Base-by-base conservation (phyloP, 2,113 vertebrate species). In the Poecilia latipinna region DNA sequence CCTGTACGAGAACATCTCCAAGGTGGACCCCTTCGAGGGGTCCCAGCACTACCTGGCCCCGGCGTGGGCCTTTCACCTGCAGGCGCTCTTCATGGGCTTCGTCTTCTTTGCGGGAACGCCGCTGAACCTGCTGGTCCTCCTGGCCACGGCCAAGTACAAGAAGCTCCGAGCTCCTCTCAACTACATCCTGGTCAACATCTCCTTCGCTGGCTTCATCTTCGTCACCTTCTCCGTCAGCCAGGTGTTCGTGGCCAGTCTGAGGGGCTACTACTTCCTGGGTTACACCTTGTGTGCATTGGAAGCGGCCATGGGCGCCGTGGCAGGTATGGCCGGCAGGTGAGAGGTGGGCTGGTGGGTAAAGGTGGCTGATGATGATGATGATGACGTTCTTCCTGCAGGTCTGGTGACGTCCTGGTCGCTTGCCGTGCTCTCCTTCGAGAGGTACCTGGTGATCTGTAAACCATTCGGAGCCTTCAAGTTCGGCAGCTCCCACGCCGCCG, bases 361-460 rank as follows among this genome's bases (percentile, higher is more conserved):
- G n/a, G 37, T 1, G 15, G 44, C 4, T 69, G 65, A 39, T 28
- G 26, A 51, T 11, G 35, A 39, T 11, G 35, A 2, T 5, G 28
- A 19, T 22, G 13, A 42, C 15, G 65, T 54, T 4, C 7, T 35
- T 19, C 65, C 61, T 17, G 11, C 87, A 93, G 92, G 72, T 28
- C 80, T 93, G 68, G 95, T 96, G 79, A 95, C 92, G 0, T 82
- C 92, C 35, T 96, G 96, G 95, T 97, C 96, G 8, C 74, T 96
- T 87, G 95, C 95, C 1, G 95, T 96, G 84, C 86, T 97, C 62
- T 95, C 96, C 2, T 94, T 96, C 0, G 95, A 96, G 72, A 90
- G 94, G 66, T 96, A 95, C 74, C 71, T 96, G 19, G 94, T 96
- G 83, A 95, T 96, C 90, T 97, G 95, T 86, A 96, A 97, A 74